These are phyloP conservation scores for Sebastes jordani DNA, from an alignment of 2,797 vertebrate species.

Conservation along the genomic window DNA sequence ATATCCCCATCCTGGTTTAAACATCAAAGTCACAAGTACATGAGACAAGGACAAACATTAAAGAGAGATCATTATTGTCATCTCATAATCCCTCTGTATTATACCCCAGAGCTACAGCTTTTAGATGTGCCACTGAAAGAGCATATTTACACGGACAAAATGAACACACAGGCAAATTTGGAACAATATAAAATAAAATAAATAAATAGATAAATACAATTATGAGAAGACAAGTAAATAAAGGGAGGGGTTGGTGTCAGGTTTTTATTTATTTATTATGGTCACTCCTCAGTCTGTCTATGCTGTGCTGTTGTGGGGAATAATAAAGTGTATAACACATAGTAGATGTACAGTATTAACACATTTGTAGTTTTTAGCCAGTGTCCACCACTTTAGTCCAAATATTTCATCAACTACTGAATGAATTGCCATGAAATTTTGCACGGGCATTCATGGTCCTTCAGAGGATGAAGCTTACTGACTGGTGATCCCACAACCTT, in stretches of 20 bases:
- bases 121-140: conserved; percentile 15
- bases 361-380: too few relatives aligned
- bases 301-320: not conserved
- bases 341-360: too few relatives aligned
- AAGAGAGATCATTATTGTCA: conserved; percentile 11
- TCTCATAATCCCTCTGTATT: conserved; percentile 14
- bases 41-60: conserved; percentile 13
- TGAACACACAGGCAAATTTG: not conserved
- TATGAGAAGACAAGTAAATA: not conserved
- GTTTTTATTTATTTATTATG: conserved; percentile 19
- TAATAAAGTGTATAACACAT: not conserved
- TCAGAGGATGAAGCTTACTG: too few relatives aligned
- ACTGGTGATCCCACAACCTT: too few relatives aligned
- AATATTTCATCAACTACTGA: not conserved
- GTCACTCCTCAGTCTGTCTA: not conserved
- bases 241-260: not conserved
- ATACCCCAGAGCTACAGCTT: not conserved
- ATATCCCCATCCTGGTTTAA: not conserved
- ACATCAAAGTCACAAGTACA: not conserved
- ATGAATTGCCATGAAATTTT: not conserved
- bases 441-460: too few relatives aligned
- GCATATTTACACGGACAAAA: not conserved
- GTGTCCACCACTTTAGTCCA: not conserved
- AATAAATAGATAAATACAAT: not conserved
- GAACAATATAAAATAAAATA: not conserved